A percentile compares a stretch with the other conserved stretches of the same genome.
phyloP scores from a whole-genome alignment of 1,140 invertebrate genomes.

The Papilio glaucus region DNA sequence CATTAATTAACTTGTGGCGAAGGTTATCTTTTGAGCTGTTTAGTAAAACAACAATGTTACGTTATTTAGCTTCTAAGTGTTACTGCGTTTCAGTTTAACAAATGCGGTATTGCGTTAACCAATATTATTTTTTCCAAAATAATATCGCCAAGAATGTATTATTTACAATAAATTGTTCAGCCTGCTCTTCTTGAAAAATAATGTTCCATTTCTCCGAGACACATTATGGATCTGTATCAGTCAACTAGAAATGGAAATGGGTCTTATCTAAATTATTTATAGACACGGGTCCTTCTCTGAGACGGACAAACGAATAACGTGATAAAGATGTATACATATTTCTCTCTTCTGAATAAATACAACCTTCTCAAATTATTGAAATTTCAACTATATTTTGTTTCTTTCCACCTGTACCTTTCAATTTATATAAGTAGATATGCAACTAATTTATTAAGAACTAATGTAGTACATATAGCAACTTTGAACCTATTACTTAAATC shows the following conservation, averaged over 20 bases:
- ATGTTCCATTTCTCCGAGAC: neutral
- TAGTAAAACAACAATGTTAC: too few species aligned
- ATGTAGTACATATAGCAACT: too few species aligned
- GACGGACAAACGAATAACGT: constrained; percentile 8
- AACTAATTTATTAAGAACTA: too few species aligned
- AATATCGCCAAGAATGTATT: too few species aligned
- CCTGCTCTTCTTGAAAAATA: neutral
- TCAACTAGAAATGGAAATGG: constrained; percentile 3
- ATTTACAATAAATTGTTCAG: neutral
- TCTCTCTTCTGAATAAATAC: neutral
- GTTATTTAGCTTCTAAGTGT: too few species aligned
- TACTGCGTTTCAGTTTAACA: too few species aligned
- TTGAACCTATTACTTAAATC: too few species aligned
- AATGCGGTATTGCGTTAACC: too few species aligned
- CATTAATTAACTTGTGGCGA: too few species aligned
- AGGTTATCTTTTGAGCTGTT: too few species aligned
- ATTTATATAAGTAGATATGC: too few species aligned
- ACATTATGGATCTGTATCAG: neutral
- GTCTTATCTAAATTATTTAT: constrained; percentile 25
- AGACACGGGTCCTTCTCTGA: neutral
- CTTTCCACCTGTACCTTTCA: neutral
- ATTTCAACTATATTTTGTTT: neutral
- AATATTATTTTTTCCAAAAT: too few species aligned
- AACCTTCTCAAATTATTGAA: neutral
- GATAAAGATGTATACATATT: constrained; percentile 12